phyloP scores from a whole-genome alignment of 2,113 vertebrate genomes.

The Cisticola juncidis region DNA sequence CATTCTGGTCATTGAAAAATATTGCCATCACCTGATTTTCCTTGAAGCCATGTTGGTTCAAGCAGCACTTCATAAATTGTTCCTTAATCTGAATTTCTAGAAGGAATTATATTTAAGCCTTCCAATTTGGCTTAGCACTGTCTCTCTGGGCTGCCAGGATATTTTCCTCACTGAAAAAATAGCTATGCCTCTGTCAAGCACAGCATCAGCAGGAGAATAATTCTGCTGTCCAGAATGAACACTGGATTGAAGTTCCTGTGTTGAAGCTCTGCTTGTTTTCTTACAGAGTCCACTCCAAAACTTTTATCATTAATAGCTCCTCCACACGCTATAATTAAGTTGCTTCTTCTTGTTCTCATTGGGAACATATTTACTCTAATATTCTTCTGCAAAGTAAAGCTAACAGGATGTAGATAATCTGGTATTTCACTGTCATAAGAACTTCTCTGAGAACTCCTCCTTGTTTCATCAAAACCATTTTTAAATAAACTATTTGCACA shows the following conservation, averaged over 20 bases:
- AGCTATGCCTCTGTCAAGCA: conserved; percentile 47
- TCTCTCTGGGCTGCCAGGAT: conserved; percentile 29
- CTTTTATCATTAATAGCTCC: neutral
- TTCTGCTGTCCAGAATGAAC: conserved; percentile 19
- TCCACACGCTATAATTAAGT: neutral
- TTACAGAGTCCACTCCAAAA: neutral
- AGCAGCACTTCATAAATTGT: conserved; percentile 62
- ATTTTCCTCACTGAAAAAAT: conserved; percentile 40
- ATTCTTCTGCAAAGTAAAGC: neutral
- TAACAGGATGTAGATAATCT: neutral
- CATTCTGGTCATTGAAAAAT: conserved; percentile 20
- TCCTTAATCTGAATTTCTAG: conserved; percentile 56
- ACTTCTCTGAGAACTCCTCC: neutral
- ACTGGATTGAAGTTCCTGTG: neutral
- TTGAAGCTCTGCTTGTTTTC: conserved; percentile 5
- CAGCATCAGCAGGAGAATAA: conserved; percentile 21
- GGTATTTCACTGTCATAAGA: neutral
- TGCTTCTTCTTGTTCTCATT: neutral
- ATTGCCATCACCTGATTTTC: conserved; percentile 18
- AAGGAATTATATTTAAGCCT: conserved; percentile 47
- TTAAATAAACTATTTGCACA: neutral
- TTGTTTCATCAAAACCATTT: neutral
- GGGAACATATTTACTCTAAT: neutral
- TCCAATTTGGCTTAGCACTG: conserved; percentile 57
- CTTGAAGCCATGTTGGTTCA: conserved; percentile 33